phyloP scores from a whole-genome alignment of 2,113 vertebrate species.

The Electrona antarctica region DNA sequence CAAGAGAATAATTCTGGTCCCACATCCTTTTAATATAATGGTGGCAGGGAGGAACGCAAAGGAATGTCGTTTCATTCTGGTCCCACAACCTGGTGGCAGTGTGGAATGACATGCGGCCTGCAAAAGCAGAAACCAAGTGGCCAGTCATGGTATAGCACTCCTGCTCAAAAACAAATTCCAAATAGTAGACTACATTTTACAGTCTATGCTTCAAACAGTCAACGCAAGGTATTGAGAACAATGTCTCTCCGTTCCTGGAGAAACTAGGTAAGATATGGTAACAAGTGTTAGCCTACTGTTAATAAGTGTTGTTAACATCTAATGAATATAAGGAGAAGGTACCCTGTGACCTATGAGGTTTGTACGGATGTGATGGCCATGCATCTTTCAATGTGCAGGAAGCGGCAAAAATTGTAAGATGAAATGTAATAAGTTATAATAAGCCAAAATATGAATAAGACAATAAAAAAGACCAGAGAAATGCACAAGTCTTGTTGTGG shows the following conservation, averaged over 20 bases:
- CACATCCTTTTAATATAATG: background rate
- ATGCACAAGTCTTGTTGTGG: background rate
- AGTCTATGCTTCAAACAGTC: background rate
- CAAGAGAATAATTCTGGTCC: constrained; percentile 20
- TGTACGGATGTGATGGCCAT: background rate
- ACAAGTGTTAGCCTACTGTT: too few relatives aligned
- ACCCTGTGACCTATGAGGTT: background rate
- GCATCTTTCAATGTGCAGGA: too few relatives aligned
- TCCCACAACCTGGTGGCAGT: background rate
- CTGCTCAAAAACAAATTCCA: too few relatives aligned
- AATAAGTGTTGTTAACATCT: background rate
- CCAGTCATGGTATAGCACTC: too few relatives aligned
- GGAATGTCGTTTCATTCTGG: constrained; percentile 29
- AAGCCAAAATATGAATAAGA: background rate
- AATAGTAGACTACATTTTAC: too few relatives aligned
- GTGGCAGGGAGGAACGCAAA: background rate
- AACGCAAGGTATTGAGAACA: background rate
- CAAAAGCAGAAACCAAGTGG: too few relatives aligned
- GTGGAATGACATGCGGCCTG: too few relatives aligned
- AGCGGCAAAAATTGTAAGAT: background rate
- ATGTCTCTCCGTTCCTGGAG: background rate
- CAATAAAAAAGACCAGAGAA: background rate
- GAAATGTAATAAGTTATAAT: background rate
- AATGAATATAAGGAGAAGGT: background rate
- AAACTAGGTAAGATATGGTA: background rate